Conservation (phyloP, 2,888 invertebrate species). For the Ceramica pisi region DNA sequence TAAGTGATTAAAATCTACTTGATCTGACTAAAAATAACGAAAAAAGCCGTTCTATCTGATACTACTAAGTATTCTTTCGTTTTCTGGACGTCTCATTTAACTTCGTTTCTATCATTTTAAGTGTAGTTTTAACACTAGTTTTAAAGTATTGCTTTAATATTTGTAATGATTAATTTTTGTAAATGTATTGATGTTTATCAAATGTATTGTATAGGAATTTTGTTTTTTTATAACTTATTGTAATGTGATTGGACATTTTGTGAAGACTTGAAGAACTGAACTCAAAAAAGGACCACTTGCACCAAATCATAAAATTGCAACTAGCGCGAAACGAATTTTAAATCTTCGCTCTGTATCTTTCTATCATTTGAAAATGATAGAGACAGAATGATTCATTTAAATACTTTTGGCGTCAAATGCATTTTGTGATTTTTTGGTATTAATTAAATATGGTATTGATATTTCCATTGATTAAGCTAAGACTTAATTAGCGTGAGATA, state of each 20-base stretch:
- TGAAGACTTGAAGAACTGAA: slow-evolving; percentile 4
- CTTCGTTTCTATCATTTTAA: slow-evolving; percentile 35
- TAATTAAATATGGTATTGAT: slow-evolving; percentile 13
- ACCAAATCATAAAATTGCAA: not conserved
- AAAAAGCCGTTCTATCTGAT: slow-evolving; percentile 8
- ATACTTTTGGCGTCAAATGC: not conserved
- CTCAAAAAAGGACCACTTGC: not conserved
- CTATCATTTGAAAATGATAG: not conserved
- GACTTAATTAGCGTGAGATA: slow-evolving; percentile 52
- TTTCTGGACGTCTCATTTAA: slow-evolving; percentile 33
- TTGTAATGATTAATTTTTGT: slow-evolving; percentile 53
- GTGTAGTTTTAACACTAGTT: slow-evolving; percentile 49
- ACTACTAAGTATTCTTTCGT: slow-evolving; percentile 42
- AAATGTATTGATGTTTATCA: slow-evolving; percentile 49
- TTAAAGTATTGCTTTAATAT: slow-evolving; percentile 56
- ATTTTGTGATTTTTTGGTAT: not conserved
- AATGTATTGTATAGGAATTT: slow-evolving; percentile 47
- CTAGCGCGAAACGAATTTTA: not conserved
- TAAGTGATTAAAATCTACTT: slow-evolving; percentile 8
- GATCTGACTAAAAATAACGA: not conserved
- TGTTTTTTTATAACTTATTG: slow-evolving; percentile 49
- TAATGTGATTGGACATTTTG: slow-evolving; percentile 37
- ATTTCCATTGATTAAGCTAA: slow-evolving; percentile 47
- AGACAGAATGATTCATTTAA: not conserved
- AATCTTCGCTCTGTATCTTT: not conserved